Evolutionary conservation across 1,140 invertebrate genomes (phyloP).

Genomic region (Bactericera cockerelli): DNA sequence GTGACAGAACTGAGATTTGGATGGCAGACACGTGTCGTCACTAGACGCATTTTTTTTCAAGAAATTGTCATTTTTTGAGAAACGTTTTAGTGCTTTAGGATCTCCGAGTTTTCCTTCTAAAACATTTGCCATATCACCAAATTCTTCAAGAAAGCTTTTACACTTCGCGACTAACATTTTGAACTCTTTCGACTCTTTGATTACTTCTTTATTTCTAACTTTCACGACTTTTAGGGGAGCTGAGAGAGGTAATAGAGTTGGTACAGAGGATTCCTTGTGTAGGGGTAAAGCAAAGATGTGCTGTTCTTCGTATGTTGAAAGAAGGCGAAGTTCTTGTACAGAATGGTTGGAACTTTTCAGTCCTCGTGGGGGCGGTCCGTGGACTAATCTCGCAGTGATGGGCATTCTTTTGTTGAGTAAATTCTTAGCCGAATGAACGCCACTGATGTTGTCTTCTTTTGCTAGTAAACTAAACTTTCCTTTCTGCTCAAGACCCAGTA

Average conservation of each 20-base stretch:
- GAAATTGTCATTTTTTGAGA: slow-evolving; percentile 40
- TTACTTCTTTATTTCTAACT: slow-evolving; percentile 64
- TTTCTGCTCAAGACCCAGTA: slow-evolving; percentile 67
- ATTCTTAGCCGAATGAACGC: slow-evolving; percentile 74
- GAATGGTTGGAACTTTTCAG: slow-evolving; percentile 62
- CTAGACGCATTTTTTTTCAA: slow-evolving; percentile 53
- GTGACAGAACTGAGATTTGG: slow-evolving; percentile 29
- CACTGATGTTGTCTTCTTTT: slow-evolving; percentile 79
- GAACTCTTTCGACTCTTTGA: slow-evolving; percentile 65
- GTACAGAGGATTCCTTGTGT: slow-evolving; percentile 55
- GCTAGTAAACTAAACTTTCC: slow-evolving; percentile 81
- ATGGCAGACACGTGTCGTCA: slow-evolving; percentile 43
- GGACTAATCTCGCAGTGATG: slow-evolving; percentile 74
- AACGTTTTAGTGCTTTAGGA: slow-evolving; percentile 26
- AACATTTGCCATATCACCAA: slow-evolving; percentile 61
- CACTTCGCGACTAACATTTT: slow-evolving; percentile 62
- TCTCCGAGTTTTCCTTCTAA: slow-evolving; percentile 55
- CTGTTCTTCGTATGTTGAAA: slow-evolving; percentile 70
- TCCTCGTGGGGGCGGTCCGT: slow-evolving; percentile 64
- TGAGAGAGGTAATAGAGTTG: slow-evolving; percentile 67
- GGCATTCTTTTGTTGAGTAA: slow-evolving; percentile 75
- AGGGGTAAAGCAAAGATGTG: slow-evolving; percentile 67
- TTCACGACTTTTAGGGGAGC: slow-evolving; percentile 70
- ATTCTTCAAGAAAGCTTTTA: slow-evolving; percentile 57
- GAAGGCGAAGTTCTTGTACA: slow-evolving; percentile 57